Evolutionary conservation across 2,113 vertebrate species (phyloP).

Genomic region (Psilopsiagon aymara): DNA sequence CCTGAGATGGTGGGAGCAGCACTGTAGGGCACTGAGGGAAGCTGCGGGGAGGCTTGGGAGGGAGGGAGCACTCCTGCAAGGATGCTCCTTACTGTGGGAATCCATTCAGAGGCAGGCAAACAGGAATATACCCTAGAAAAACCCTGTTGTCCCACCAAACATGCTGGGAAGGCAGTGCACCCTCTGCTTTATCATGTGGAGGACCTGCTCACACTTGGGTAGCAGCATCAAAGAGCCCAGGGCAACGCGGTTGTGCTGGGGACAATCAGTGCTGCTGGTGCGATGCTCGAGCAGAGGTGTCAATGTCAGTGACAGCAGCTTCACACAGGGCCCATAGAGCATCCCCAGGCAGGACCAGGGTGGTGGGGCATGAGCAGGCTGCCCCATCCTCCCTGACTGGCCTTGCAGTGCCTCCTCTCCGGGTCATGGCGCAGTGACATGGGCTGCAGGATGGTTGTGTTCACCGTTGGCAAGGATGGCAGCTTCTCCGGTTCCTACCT

Average conservation of each 20-base stretch:
- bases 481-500: conserved; percentile 7
- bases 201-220: accelerated
- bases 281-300: accelerated
- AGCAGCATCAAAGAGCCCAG: neutral
- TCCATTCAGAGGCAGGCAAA: neutral
- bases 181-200: neutral
- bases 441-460: neutral
- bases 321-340: accelerated
- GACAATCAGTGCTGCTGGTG: accelerated
- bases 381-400: neutral
- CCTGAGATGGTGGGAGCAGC: neutral
- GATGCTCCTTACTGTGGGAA: accelerated
- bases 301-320: accelerated
- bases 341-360: neutral
- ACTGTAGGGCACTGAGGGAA: accelerated
- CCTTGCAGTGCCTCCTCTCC: conserved; percentile 17
- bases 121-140: neutral
- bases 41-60: accelerated
- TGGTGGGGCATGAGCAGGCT: neutral
- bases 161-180: accelerated
- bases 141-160: neutral
- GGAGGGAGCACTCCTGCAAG: neutral
- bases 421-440: neutral
- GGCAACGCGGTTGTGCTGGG: accelerated
- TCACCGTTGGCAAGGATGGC: neutral